Evolutionary conservation across 2,113 vertebrate genomes (phyloP), one percentile per base, ranked within the genome.

Genomic region (Oncorhynchus masou): DNA sequence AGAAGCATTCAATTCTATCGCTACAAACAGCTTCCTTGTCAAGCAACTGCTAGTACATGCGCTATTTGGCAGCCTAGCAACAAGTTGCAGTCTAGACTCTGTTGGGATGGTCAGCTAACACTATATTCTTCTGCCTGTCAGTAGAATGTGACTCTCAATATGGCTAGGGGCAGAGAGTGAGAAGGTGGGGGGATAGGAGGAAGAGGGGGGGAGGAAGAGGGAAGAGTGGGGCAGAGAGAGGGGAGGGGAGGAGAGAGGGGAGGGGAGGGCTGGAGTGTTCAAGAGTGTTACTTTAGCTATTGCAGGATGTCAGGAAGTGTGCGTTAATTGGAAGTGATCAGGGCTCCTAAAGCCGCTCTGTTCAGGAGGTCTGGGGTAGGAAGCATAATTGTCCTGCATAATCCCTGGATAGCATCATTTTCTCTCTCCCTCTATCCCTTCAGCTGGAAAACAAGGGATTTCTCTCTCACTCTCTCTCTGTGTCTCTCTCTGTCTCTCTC

Each of bases 271-370:
- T 24, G 59, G 62, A 80, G 86, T 84, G 81, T 89, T 79, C 79
- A 78, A 85, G 81, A 83, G 79, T 87, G 77, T 81, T 39, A 66
- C 86, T 85, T 82, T 77, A 82, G 90, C 82, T 89, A 93, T 92
- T 94, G 87, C 86, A 91, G 91, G 90, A 94, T 94, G 93, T 96
- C 93, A 95, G 91, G 93, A 95, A 94, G 95, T 91, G 84, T 85
- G 86, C 89, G 15, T 93, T 96, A 97, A 96, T 97, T 97, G 95
- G 91, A 94, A 93, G 94, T 95, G 94, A 97, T 97, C 95, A 88
- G 91, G 90, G 87, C 90, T 92, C 90, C 91, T 81, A 94, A 95
- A 95, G 90, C 91, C 2, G 85, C 95, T 94, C 95, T 94, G 86
- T 86, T 87, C 83, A 62, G 85, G 83, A 82, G 82, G 85, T 77